Conservation (phyloP, 35 echinoderm and acorn worm genomes). For the Ophiothrix spiculata region DNA sequence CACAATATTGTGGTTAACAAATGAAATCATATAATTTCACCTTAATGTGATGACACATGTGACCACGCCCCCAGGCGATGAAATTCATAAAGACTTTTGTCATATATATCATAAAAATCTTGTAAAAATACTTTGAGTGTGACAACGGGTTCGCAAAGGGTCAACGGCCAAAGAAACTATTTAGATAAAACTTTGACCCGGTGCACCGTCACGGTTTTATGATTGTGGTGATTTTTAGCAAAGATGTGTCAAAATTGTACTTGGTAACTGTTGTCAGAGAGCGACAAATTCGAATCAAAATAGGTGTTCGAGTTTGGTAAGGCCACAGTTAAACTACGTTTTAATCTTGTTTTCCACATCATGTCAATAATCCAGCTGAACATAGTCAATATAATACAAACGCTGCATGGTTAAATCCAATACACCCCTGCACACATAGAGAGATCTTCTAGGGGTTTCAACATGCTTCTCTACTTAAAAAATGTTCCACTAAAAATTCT, state of each 20-base stretch:
- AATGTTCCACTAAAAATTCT: not conserved
- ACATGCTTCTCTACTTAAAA: not conserved
- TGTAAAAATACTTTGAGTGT: not conserved
- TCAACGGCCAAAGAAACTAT: not conserved
- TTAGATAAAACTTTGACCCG: not conserved
- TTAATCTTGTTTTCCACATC: not conserved
- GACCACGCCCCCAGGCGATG: not conserved
- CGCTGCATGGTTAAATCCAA: not conserved
- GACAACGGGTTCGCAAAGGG: not conserved
- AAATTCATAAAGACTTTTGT: not conserved
- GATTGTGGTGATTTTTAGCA: not conserved
- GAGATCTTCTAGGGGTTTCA: not conserved
- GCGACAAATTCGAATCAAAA: not conserved
- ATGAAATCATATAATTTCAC: no score
- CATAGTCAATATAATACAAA: not conserved
- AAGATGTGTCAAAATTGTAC: not conserved
- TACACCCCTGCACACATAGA: no score
- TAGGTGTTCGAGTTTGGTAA: no score
- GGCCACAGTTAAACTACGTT: not conserved
- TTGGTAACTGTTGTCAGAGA: not conserved
- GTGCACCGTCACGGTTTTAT: constrained; percentile 2
- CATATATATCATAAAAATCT: constrained; percentile 7
- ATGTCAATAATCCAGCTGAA: not conserved
- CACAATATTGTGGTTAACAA: no score
- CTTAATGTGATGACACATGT: not conserved